A percentile compares a stretch with the other conserved stretches of the same genome.
These are phyloP conservation scores for Poeciliopsis infans DNA, from an alignment of 2,797 vertebrate species.

Conservation along the genomic window DNA sequence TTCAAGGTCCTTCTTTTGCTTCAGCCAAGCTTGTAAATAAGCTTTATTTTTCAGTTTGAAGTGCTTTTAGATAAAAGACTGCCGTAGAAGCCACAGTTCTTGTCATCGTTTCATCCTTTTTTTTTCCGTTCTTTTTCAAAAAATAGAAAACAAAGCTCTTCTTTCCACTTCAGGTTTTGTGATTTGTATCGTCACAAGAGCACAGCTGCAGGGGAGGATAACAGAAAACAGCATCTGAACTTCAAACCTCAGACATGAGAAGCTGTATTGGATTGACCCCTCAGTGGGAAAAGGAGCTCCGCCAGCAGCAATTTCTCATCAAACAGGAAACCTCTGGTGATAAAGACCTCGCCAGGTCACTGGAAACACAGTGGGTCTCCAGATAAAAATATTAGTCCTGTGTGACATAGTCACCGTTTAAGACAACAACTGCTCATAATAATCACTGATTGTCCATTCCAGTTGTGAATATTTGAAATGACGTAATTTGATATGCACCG, in stretches of 20 bases:
- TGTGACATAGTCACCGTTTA: not conserved
- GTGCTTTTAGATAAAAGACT: not conserved
- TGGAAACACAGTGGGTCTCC: not conserved
- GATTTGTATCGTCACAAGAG: constrained; percentile 25
- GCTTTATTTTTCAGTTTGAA: not conserved
- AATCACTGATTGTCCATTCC: not conserved
- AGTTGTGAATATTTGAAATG: not conserved
- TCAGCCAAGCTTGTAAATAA: not conserved
- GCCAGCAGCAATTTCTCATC: constrained; percentile 10
- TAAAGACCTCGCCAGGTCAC: not conserved
- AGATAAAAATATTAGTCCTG: not conserved
- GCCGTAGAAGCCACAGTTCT: not conserved
- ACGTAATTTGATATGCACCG: not conserved
- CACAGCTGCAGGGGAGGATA: constrained; percentile 31
- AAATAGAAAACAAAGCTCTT: not conserved
- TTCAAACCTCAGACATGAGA: constrained; percentile 27
- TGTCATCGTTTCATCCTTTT: not conserved
- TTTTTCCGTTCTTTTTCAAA: not conserved
- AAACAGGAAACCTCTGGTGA: constrained; percentile 12
- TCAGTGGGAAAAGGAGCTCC: constrained; percentile 19
- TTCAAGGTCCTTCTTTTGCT: not conserved
- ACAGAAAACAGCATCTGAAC: constrained; percentile 15
- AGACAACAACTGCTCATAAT: not conserved
- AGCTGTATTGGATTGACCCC: constrained; percentile 21
- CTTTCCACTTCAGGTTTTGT: constrained; percentile 6